Percentiles rank a stretch among this genome's conserved stretches.
These are phyloP conservation scores for Clarias laeviceps DNA, from an alignment of 2,797 vertebrate species.

Conservation along the genomic window DNA sequence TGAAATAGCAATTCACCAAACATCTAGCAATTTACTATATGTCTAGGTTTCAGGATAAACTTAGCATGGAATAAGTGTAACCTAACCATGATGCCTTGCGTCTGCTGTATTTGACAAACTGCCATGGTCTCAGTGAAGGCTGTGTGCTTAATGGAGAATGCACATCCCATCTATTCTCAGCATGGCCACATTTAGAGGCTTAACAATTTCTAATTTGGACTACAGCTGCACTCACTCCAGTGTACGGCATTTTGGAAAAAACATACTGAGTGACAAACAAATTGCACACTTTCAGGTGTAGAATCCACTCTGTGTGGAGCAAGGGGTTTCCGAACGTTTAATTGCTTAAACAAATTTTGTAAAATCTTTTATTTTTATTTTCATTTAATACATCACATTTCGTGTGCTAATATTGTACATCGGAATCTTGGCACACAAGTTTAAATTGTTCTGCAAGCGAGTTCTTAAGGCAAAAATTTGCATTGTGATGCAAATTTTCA, in stretches of 20 bases:
- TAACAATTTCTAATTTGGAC: conserved; percentile 44
- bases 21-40: background rate
- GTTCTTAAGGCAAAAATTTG: too few species aligned
- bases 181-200: conserved; percentile 70
- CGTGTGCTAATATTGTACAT: background rate
- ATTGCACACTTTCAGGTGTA: background rate
- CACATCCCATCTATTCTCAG: conserved; percentile 75
- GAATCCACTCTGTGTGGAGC: background rate
- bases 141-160: conserved; percentile 66
- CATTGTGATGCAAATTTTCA: too few species aligned
- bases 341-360: background rate
- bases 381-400: background rate
- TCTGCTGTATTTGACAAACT: conserved; percentile 50
- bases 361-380: background rate
- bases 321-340: background rate
- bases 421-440: too few species aligned
- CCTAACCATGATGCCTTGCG: conserved; percentile 47
- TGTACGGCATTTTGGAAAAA: background rate
- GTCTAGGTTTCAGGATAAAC: background rate
- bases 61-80: background rate
- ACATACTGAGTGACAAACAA: background rate
- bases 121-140: conserved; percentile 60
- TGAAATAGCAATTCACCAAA: background rate
- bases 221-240: background rate
- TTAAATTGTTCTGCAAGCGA: too few species aligned